Evolutionary conservation across 2,888 invertebrate species (phyloP).

Genomic region (Aproaerema taeniolella): DNA sequence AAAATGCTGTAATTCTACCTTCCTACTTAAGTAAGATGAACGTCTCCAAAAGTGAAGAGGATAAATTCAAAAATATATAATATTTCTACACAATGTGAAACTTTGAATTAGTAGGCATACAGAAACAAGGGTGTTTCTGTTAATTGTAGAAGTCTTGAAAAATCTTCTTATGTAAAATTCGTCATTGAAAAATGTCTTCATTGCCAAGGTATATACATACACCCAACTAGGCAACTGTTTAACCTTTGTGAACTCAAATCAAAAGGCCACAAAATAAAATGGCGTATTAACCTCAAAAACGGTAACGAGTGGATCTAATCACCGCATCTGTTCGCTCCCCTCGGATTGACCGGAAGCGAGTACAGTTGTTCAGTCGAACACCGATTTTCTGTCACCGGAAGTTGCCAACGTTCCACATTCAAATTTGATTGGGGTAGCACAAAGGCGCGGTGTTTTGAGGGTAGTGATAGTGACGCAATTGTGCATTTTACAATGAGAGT

Average conservation of each 20-base stretch:
- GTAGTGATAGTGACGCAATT: constrained; percentile 24
- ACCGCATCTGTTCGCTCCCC: constrained; percentile 70
- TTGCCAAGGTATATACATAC: too few species aligned
- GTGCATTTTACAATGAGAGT: constrained; percentile 11
- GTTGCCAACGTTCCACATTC: constrained; percentile 69
- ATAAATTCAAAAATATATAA: too few species aligned
- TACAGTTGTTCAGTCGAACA: constrained; percentile 70
- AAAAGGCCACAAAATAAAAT: constrained; percentile 5
- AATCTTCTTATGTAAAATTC: too few species aligned
- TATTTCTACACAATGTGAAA: too few species aligned
- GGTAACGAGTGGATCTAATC: constrained; percentile 66
- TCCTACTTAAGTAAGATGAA: too few species aligned
- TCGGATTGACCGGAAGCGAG: constrained; percentile 66
- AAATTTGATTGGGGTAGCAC: constrained; percentile 70
- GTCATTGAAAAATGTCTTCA: too few species aligned
- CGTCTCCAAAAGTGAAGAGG: too few species aligned
- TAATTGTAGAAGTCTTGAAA: too few species aligned
- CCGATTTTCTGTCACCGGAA: constrained; percentile 76
- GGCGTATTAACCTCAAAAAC: constrained; percentile 43
- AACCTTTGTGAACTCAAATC: constrained; percentile 2
- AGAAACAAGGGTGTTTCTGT: too few species aligned
- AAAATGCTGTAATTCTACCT: too few species aligned
- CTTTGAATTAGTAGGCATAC: too few species aligned
- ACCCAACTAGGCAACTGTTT: too few species aligned
- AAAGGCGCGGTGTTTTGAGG: constrained; percentile 45